phyloP scores from a whole-genome alignment of 2,113 vertebrate species.

The Dipodomys stephensi region DNA sequence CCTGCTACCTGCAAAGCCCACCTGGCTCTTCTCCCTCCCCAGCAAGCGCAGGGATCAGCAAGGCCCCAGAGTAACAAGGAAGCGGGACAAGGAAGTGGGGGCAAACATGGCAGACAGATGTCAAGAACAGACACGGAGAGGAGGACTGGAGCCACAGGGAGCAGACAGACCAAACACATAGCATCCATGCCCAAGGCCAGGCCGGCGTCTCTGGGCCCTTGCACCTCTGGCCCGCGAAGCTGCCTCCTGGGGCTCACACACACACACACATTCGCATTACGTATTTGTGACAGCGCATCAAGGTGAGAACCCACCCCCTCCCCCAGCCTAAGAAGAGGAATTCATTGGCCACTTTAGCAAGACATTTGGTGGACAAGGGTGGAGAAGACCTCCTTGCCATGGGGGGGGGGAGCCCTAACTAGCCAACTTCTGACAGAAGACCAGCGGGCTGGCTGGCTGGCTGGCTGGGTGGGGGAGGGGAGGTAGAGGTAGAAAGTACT shows the following conservation, averaged over 20 bases:
- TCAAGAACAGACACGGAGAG: not conserved
- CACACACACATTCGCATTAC: too few relatives aligned
- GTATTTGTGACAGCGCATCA: not conserved
- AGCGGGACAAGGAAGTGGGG: not conserved
- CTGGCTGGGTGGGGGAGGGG: too few relatives aligned
- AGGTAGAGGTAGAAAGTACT: not conserved
- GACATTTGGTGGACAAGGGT: not conserved
- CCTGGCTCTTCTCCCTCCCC: not conserved
- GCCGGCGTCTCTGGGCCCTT: not conserved
- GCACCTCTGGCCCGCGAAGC: not conserved
- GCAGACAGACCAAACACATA: not conserved
- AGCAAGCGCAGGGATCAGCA: not conserved
- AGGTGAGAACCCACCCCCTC: not conserved
- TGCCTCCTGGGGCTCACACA: not conserved
- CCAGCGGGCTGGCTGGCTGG: not conserved
- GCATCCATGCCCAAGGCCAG: not conserved
- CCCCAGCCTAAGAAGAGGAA: not conserved
- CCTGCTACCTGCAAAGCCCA: not conserved
- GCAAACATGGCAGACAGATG: too few relatives aligned
- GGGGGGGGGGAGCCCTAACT: too few relatives aligned
- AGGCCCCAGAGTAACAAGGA: not conserved
- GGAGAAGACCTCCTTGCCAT: not conserved
- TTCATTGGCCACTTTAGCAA: not conserved
- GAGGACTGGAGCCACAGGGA: not conserved
- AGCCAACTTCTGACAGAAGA: not conserved